A percentile compares a stretch with the other conserved stretches of the same genome.
Conservation (phyloP, 1,140 invertebrate species). For the Drosophila murphyi region DNA sequence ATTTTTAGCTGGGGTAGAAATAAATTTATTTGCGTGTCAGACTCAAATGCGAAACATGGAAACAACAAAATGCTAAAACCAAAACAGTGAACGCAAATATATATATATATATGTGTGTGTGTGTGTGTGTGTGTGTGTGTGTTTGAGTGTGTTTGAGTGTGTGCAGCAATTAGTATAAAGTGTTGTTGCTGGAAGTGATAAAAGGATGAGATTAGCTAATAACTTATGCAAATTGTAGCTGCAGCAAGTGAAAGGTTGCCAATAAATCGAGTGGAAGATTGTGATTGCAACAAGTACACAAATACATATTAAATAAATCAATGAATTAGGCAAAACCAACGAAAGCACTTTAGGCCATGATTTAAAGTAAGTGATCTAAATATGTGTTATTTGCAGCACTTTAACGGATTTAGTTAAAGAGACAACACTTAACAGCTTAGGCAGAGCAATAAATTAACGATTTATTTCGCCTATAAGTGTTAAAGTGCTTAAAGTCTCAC, state of each 20-base stretch:
- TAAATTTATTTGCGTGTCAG: conserved; percentile 79
- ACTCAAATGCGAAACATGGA: conserved; percentile 59
- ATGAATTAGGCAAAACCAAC: conserved; percentile 24
- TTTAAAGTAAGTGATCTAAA: conserved; percentile 4
- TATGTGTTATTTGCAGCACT: background rate
- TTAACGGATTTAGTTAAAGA: background rate
- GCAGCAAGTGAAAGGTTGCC: conserved; percentile 19
- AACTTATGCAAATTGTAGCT: conserved; percentile 65
- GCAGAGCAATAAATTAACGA: no score
- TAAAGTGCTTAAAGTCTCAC: no score
- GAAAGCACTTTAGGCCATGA: conserved; percentile 11
- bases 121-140: conserved; percentile 5
- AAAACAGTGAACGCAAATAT: background rate
- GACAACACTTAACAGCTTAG: background rate
- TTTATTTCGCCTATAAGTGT: no score
- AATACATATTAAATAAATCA: conserved; percentile 58
- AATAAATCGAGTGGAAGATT: conserved; percentile 68
- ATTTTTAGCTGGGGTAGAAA: conserved; percentile 45
- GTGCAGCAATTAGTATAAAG: conserved; percentile 64
- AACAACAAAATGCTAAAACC: conserved; percentile 57
- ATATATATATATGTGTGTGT: conserved; percentile 6
- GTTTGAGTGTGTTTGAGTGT: conserved; percentile 3
- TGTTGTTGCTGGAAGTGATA: conserved; percentile 29
- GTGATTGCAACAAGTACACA: conserved; percentile 21
- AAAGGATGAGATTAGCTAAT: conserved; percentile 59